These are phyloP conservation scores for Pseudomyrmex sp. DNA, from an alignment of 1,140 invertebrate genomes.

Conservation along the genomic window DNA sequence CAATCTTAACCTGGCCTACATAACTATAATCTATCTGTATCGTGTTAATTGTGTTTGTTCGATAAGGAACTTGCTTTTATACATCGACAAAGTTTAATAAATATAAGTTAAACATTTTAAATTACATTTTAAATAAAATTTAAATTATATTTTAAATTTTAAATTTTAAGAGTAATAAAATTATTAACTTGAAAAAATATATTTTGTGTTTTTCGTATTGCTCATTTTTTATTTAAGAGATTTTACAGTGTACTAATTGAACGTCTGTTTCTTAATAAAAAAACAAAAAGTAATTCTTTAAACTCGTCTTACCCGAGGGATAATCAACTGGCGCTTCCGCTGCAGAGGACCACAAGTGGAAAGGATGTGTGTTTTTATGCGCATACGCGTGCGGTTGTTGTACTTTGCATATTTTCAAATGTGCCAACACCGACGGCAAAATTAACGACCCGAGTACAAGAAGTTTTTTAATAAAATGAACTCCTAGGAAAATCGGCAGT, in stretches of 20 bases:
- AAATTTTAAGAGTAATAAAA: neutral
- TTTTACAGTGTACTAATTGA: neutral
- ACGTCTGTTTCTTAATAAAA: too few species aligned
- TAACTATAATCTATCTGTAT: neutral
- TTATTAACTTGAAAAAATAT: neutral
- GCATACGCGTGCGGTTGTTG: conserved; percentile 65
- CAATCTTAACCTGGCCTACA: conserved; percentile 21
- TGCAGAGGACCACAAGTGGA: conserved; percentile 78
- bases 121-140: too few species aligned
- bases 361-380: conserved; percentile 66
- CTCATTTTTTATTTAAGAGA: neutral
- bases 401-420: conserved; percentile 88
- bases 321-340: conserved; percentile 81
- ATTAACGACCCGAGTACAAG: conserved; percentile 87
- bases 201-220: neutral
- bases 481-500: conserved; percentile 87
- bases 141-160: neutral
- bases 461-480: conserved; percentile 90
- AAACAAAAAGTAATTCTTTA: neutral
- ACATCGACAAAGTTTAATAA: neutral
- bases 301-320: conserved; percentile 76
- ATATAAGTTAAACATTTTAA: too few species aligned
- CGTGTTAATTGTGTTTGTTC: conserved; percentile 8
- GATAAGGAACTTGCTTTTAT: conserved; percentile 2
- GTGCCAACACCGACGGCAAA: conserved; percentile 87